Base-by-base conservation (phyloP, 2,888 invertebrate genomes). In the Pachycephus smyrnensis region DNA sequence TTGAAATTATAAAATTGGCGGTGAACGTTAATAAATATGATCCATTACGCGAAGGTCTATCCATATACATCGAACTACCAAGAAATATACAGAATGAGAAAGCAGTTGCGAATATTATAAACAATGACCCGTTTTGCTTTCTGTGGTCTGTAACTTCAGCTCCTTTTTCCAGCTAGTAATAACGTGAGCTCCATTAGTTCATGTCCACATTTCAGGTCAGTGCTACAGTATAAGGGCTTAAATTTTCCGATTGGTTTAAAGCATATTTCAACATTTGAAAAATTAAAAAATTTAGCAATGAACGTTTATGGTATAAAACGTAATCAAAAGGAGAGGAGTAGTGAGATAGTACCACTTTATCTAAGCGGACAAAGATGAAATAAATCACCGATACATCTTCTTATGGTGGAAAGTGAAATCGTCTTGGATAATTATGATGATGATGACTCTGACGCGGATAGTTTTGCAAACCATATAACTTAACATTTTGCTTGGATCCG, bases 41-140 rank as follows among this genome's bases (percentile, higher is more conserved):
- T 79, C 82, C 31, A 31, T 82, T n/a, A 9, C 12, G 40, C 9
- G 80, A 40, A 32, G 77, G 73, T 30, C 68, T 79, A 12, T 83
- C 83, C 11, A 85, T 84, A 33, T 85, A 77, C 74, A 69, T 80
- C 12, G 35, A 80, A 9, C 75, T 85, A 75, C 83, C 83, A 11
- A 12, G 33, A n/a, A 37, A 82, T 68, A 81, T 82, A 9, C 79
- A 81, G 76, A 75, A 75, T 11, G 85, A 82, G 75, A 76, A 79
- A 75, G 84, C 82, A 37, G 82, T 85, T 30, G 78, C 83, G 31
- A 85, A 87, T 75, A 80, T 87, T 9, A 68, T 81, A 78, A 86
- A 86, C 79, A 76, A 81, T 69, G 82, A 86, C 76, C 55, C 80
- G 12, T 81, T n/a, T n/a, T n/a, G n/a, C n/a, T n/a, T n/a, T n/a